Evolutionary conservation across 1,140 invertebrate genomes (phyloP).

Genomic region (Lepidurus packardi): DNA sequence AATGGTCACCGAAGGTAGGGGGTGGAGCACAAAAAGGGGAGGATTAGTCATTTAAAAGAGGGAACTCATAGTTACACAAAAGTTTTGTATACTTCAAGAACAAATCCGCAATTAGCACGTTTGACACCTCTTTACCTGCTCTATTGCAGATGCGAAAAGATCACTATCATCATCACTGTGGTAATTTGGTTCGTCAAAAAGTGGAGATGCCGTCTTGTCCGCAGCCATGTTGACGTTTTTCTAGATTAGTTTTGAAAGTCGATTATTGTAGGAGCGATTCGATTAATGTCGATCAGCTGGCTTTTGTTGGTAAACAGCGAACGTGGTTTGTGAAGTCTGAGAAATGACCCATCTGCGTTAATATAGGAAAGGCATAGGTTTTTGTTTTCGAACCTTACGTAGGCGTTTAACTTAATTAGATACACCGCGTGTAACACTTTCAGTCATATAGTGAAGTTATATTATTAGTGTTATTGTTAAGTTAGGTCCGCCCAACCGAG

Average conservation of each 20-base stretch:
- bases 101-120: neutral
- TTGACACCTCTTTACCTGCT: neutral
- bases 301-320: neutral
- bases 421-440: no score
- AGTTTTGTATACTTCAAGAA: neutral
- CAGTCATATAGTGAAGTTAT: no score
- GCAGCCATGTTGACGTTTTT: conserved; percentile 18
- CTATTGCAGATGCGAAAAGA: conserved; percentile 32
- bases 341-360: no score
- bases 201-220: neutral
- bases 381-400: no score
- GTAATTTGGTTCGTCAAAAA: conserved; percentile 12
- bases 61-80: neutral
- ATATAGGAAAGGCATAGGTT: no score
- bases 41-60: neutral
- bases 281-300: neutral
- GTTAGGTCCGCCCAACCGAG: neutral
- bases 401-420: no score
- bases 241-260: neutral
- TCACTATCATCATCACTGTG: conserved; percentile 28
- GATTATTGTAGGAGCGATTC: neutral
- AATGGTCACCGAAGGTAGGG: neutral
- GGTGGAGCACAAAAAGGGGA: conserved; percentile 1
- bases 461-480: no score
- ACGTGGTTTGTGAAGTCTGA: neutral